Base-by-base conservation (phyloP, 2,797 vertebrate genomes). In the Lacerta agilis region DNA sequence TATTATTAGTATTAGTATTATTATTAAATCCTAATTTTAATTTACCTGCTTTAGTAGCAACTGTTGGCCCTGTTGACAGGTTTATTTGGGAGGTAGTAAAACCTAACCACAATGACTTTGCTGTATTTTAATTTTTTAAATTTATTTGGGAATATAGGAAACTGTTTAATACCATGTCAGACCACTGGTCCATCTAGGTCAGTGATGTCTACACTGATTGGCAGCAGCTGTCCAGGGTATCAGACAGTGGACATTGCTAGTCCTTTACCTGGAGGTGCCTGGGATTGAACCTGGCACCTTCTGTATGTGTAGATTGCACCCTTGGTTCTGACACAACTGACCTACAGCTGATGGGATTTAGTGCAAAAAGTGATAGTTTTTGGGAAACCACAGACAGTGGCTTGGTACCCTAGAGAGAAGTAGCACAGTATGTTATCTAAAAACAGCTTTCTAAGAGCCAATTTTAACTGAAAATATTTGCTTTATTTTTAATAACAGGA, bases 401-500 rank as follows among this genome's bases (percentile, higher is more conserved):
- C 20, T 83, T 49, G 25, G 18, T 49, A 43, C 23, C 41, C n/a
- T 86, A 78, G 78, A 78, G 79, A 61, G 38, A 13, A 58, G 73
- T 36, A 18, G 6, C 33, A 58, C 49, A 29, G 4, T 2, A 71
- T 41, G 13, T 23, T 43, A 25, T 45, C 43, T 58, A 38, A 76
- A 58, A 80, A 45, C 7, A 82, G 66, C 79, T n/a, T 55, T 58
- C 82, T 49, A 33, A 91, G 90, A 38, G 1, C 11, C n/a, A 75
- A 15, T 41, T 80, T 90, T 41, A 27, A 72, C 73, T 80, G 38
- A 82, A 27, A 67, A 86, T 85, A 0, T 79, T 91, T 79, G 82
- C 73, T 49, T 94, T 89, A 45, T 20, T 86, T 92, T 88, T 88
- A 82, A 83, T 83, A 90, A 78, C 95, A 97, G 98, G 96, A 93